Base-by-base conservation (phyloP, 2,113 vertebrate species). In the Syngnathus scovelli region DNA sequence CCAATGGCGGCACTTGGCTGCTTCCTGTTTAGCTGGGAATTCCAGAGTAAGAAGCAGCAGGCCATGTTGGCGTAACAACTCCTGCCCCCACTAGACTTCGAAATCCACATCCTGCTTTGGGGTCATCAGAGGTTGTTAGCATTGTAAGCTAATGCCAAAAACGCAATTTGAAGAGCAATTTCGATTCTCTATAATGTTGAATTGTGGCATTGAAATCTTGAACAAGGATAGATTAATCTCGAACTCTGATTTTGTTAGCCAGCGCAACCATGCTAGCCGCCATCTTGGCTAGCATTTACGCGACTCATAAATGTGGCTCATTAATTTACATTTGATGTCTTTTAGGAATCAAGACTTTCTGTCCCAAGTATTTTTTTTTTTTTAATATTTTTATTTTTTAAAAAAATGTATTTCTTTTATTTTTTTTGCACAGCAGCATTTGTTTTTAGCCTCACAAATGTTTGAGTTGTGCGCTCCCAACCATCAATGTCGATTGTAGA, bases 21-120 rank as follows among this genome's bases (percentile, higher is more conserved):
- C 89, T 92, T 93, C 91, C 90, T 92, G 89, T 91, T 90, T 85
- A 91, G 85, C 79, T 87, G 78, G 80, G 75, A 86, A 90, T 86
- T 90, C 87, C 81, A 75, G 82, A 86, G 83, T 90, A 85, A 77
- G 43, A 36, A 71, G 81, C 1, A 71, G 81, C 1, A 2, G 80
- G 80, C 80, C 85, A 61, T 86, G 88, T 89, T 83, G 81, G 71
- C 80, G 69, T 80, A 83, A 75, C 85, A 78, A 79, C 78, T 41
- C 21, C 9, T 10, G 52, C 52, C 12, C 15, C 55, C 23, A 33
- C 55, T 16, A 16, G 27, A 36, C 27, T 18, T 58, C 5, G 7
- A 52, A 52, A 52, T 21, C 49, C 36, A 39, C 59, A 61, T 38
- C 37, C 37, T 41, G 37, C 59, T 41, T 41, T 18, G 33, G 13